Evolutionary conservation across 2,797 vertebrate genomes (phyloP), one percentile per base, ranked within the genome.

Genomic region (Pachyuromys duprasi): DNA sequence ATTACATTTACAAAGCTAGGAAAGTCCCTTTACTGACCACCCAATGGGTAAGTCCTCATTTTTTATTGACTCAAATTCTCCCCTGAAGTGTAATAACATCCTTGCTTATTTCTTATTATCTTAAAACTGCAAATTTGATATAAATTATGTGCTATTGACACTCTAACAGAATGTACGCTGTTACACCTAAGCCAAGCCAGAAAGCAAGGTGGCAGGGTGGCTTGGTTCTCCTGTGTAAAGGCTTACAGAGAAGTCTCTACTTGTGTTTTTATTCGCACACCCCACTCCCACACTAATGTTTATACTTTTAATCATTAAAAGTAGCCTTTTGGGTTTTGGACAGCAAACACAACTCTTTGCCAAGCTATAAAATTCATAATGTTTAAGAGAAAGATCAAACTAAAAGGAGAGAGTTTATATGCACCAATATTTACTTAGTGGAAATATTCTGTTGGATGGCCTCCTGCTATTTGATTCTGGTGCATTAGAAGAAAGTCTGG

Each of bases 381-480:
- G 95, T 96, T 96, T 74, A 94, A 97, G 96, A 97, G 96, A 97
- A 97, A 95, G 96, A 97, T 97, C 96, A 97, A 96, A 97, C 95
- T 96, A 89, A 97, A 95, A 82, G 0, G 1, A 89, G 60, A 97
- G 97, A 96, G 97, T 96, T 96, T 67, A 70, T 98, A 94, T 95
- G 96, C 45, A 93, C 91, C 97, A 84, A 97, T 96, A 92, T 97
- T 97, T 96, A 63, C 97, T 95, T 75, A 53, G 42, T 96, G 93
- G 96, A 97, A 95, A 97, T 97, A 98, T 97, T 97, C 76, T 97
- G 79, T 96, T 97, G 96, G 97, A 97, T 82, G 20, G 76, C 91
- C 93, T 96, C 75, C 81, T 60, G 70, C 93, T 79, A 90, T 97
- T 98, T 97, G 90, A 86, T 97, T 97, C 97, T 18, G 76, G 94